phyloP scores from a whole-genome alignment of 2,888 invertebrate genomes.

The Metopia argyrocephala region DNA sequence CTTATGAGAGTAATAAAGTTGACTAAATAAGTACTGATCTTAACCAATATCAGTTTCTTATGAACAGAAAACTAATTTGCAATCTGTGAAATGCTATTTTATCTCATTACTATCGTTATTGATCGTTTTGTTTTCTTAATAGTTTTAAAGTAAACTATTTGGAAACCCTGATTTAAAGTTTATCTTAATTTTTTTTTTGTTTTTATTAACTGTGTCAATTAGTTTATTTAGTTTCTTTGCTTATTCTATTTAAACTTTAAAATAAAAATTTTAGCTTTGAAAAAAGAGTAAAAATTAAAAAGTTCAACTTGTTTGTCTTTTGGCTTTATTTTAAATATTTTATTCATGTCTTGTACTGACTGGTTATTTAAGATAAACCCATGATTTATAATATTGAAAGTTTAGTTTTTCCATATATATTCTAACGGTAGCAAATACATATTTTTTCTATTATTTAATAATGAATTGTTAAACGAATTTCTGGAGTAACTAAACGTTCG shows the following conservation, averaged over 20 bases:
- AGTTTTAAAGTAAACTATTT: neutral
- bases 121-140: too few relatives aligned
- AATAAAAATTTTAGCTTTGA: neutral
- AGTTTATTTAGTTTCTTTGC: constrained; percentile 26
- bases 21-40: too few relatives aligned
- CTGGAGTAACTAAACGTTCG: neutral
- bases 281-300: too few relatives aligned
- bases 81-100: too few relatives aligned
- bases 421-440: constrained; percentile 47
- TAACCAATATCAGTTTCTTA: too few relatives aligned
- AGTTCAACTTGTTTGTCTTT: constrained; percentile 38
- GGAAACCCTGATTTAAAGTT: constrained; percentile 24
- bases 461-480: neutral
- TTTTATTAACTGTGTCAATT: constrained; percentile 49
- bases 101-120: too few relatives aligned
- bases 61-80: too few relatives aligned
- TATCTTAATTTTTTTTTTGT: constrained; percentile 14
- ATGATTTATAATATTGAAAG: constrained; percentile 55
- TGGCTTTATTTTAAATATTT: neutral
- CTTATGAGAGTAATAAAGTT: too few relatives aligned
- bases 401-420: constrained; percentile 29
- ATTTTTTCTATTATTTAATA: neutral
- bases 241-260: constrained; percentile 6
- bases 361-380: constrained; percentile 47
- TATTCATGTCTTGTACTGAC: constrained; percentile 18